Percentiles rank a stretch among this genome's conserved stretches.
These are phyloP conservation scores for Microplitis deprimator DNA, from an alignment of 2,888 invertebrate species.

Conservation along the genomic window DNA sequence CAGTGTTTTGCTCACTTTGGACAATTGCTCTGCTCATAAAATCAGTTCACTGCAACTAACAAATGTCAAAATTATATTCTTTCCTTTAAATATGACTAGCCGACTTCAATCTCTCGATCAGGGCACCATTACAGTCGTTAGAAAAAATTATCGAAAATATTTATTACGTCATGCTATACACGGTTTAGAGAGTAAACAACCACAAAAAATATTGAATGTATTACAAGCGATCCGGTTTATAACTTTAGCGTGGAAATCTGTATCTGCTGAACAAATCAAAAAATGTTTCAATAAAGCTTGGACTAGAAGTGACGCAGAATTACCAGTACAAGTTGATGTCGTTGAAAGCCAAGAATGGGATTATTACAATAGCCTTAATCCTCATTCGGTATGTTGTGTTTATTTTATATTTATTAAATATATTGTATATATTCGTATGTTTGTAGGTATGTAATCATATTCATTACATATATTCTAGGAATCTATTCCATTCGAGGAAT, in stretches of 20 bases:
- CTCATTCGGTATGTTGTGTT: constrained; percentile 18
- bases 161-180: constrained; percentile 18
- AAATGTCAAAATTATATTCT: constrained; percentile 17
- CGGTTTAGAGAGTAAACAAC: constrained; percentile 18
- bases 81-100: constrained; percentile 15
- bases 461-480: too few species aligned
- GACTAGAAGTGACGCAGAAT: constrained; percentile 20
- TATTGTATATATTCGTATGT: constrained; percentile 5
- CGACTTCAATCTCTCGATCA: constrained; percentile 15
- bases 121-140: constrained; percentile 20
- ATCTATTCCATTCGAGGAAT: too few species aligned
- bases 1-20: constrained; percentile 15
- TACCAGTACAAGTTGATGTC: constrained; percentile 21
- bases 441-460: too few species aligned
- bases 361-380: constrained; percentile 17
- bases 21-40: constrained; percentile 16
- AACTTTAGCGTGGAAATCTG: constrained; percentile 16
- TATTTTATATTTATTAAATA: constrained; percentile 11
- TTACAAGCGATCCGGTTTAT: constrained; percentile 21
- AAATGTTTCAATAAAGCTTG: constrained; percentile 21
- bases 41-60: constrained; percentile 18
- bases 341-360: constrained; percentile 14
- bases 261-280: constrained; percentile 18
- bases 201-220: constrained; percentile 14
- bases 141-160: constrained; percentile 15